Evolutionary conservation across 2,113 vertebrate genomes (phyloP), one percentile per base, ranked within the genome.

Genomic region (Prinia subflava): DNA sequence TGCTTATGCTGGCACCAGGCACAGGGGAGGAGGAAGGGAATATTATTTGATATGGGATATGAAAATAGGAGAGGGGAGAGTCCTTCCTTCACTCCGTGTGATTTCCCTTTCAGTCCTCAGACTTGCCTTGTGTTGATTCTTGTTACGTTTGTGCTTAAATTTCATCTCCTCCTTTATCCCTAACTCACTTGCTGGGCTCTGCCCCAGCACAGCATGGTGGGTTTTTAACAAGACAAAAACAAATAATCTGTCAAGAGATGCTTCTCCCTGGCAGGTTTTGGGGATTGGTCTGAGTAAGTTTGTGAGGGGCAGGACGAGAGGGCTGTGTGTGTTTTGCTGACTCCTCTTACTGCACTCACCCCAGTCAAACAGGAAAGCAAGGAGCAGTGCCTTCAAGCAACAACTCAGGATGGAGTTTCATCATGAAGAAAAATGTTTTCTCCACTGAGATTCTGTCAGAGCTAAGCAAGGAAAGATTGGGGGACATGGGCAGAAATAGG

Each of bases 331-430:
- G 3, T 62, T 75, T 74, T 6, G 1, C 23, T 23, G 28, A 30
- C 7, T 7, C 30, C 41, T 75, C 60, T 50, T 15, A 1, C 12
- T 22, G 31, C 1, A 3, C n/a, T 39, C 39, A 11, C 16, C 1
- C 15, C 0, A 0, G 47, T 33, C 59, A 37, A 39, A 67, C 22
- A 53, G 67, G 30, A 80, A 35, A 67, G 39, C 1, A 2, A 68
- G 67, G 64, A 41, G 27, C 39, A 42, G 11, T 1, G 0, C 64
- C 57, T 84, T 53, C 64, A 44, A 69, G 31, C 46, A 46, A 5
- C 47, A 12, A 0, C n/a, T 53, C 0, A 2, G 44, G 49, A 3
- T 5, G 56, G 69, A 33, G 24, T 78, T 73, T 57, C 24, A 5
- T 52, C 4, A 22, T 19, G 60, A 92, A 67, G 46, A 56, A 13